Base-by-base conservation (phyloP, 2,797 vertebrate genomes). In the Melanotaenia maccullochi region DNA sequence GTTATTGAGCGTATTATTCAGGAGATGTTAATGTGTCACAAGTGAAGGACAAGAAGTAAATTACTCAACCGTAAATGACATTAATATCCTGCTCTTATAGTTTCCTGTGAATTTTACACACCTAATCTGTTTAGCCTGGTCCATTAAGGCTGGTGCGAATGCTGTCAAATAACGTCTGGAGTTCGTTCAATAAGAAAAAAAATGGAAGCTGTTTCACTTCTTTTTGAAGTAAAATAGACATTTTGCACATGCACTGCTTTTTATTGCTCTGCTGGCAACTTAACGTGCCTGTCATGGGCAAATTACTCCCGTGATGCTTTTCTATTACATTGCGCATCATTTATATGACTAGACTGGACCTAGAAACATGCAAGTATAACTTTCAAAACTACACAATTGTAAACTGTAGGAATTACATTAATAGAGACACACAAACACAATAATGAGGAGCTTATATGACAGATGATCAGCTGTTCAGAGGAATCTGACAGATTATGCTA, bases 41-140 rank as follows among this genome's bases (percentile, higher is more conserved):
- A 66, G 61, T 73, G 83, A 88, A 83, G 67, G 77, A 71, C 76
- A 74, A 42, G 59, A 68, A 76, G 63, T 62, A 62, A 71, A 63
- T 77, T 22, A 36, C 65, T 71, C 47, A 61, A 60, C 25, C 52
- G 47, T 28, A 64, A 65, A 65, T 3, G 0, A 8, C 68, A 51
- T 51, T 44, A 57, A 72, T 42, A 60, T 32, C 24, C 30, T 13
- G 30, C 32, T 71, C 49, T 61, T 55, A 64, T 33, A 25, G 20
- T 65, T 75, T 70, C n/a, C 11, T 59, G 22, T 62, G 49, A 36
- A 58, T 58, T 68, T 75, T 13, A 35, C 22, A 35, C 22, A 16
- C 7, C 16, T 38, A 4, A 75, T 49, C 20, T 58, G 42, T 59
- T 70, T 36, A 1, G 18, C 40, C 61, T 14, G 3, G 20, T 28